Base-by-base conservation (phyloP, 2,113 vertebrate species). In the Plectropomus leopardus region DNA sequence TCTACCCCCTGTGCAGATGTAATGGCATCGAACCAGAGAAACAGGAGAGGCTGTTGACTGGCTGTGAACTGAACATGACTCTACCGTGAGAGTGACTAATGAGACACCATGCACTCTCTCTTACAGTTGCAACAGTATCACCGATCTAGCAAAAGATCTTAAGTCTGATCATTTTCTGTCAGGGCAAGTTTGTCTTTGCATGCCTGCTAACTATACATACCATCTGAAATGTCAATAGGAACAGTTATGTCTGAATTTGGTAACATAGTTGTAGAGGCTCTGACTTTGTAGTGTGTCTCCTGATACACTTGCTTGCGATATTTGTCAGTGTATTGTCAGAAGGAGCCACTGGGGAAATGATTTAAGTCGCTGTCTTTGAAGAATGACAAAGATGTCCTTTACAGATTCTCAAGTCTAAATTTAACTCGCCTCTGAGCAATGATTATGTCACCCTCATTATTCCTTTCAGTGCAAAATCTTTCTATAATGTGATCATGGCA, bases 351-450 rank as follows among this genome's bases (percentile, higher is more conserved):
- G 66, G 76, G 84, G 72, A 86, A 78, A 74, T 57, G 44, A 87
- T 82, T 76, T 68, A 59, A 83, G 63, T 76, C 26, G 3, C 57
- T 40, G 30, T 71, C 85, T 89, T 86, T 86, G 74, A 84, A 83
- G 70, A 81, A 81, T 83, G 85, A 87, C 76, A 86, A 85, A 68
- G 61, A 86, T 75, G 88, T 86, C 83, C 83, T 86, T 88, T 82
- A 83, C 76, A 91, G 70, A 85, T 68, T 88, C 69, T 64, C 50
- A 76, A 67, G 55, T 92, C 90, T 91, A 93, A 89, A 89, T 89
- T 89, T 90, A 93, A 82, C 89, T 84, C 0, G 48, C 64, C 80
- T 90, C 82, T 80, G 68, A 92, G 90, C 80, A 16, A 73, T 67
- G 65, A 86, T 86, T 89, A 84, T 80, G 73, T 80, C 86, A 82